A percentile compares a stretch with the other conserved stretches of the same genome.
phyloP scores from a whole-genome alignment of 2,888 invertebrate genomes.

The Mesodorylaimus sp. region DNA sequence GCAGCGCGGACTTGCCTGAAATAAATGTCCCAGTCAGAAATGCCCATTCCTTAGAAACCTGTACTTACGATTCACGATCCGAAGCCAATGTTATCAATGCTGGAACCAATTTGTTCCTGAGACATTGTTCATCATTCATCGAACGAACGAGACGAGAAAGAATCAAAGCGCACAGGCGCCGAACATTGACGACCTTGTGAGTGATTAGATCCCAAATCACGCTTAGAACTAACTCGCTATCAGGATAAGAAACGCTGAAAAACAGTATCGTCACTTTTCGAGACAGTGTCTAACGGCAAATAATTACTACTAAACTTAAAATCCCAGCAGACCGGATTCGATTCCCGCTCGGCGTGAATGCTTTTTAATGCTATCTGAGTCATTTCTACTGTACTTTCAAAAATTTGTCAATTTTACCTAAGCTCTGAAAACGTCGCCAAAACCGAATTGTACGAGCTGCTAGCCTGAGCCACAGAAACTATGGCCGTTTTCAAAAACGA shows the following conservation, averaged over 20 bases:
- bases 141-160: constrained; percentile 42
- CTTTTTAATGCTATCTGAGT: background rate
- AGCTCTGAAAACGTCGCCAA: constrained; percentile 2
- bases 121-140: constrained; percentile 41
- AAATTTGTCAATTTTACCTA: background rate
- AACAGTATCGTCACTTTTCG: no score
- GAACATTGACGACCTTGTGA: constrained; percentile 44
- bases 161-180: constrained; percentile 43
- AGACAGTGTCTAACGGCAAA: no score
- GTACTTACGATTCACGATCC: constrained; percentile 48
- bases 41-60: constrained; percentile 6
- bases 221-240: constrained; percentile 44
- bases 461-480: background rate
- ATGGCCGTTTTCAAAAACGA: constrained; percentile 1
- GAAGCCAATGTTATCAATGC: constrained; percentile 50
- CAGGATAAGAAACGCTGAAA: constrained; percentile 12
- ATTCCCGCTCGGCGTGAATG: no score
- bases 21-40: constrained; percentile 9
- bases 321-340: no score
- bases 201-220: constrained; percentile 50
- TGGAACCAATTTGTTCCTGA: constrained; percentile 45
- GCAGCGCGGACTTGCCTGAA: constrained; percentile 42
- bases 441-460: background rate
- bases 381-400: background rate
- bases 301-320: no score